phyloP scores from a whole-genome alignment of 2,113 vertebrate species.

The Ameiurus melas region DNA sequence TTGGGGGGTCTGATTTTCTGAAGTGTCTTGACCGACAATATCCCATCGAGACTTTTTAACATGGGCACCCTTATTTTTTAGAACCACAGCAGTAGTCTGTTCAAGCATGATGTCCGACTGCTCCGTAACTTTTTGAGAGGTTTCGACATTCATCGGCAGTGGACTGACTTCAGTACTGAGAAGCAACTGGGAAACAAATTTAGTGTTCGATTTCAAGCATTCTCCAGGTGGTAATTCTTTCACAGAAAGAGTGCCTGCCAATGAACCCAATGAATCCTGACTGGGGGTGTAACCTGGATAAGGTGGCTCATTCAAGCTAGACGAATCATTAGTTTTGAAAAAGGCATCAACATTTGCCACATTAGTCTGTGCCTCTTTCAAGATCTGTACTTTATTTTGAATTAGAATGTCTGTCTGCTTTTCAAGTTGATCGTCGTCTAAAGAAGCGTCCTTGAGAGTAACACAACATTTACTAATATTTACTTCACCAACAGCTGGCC shows the following conservation, averaged over 20 bases:
- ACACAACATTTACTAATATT: constrained; percentile 42
- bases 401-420: constrained; percentile 42
- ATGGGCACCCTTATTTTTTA: constrained; percentile 48
- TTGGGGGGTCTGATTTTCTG: constrained; percentile 60
- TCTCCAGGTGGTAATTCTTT: constrained; percentile 50
- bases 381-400: constrained; percentile 19
- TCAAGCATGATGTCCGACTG: constrained; percentile 42
- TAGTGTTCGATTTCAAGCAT: constrained; percentile 60
- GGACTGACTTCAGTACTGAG: constrained; percentile 30
- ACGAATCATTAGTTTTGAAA: constrained; percentile 27
- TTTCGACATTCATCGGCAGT: constrained; percentile 44
- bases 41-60: constrained; percentile 76
- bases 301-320: constrained; percentile 33
- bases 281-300: constrained; percentile 39
- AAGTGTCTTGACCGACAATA: constrained; percentile 71
- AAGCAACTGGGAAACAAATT: constrained; percentile 48
- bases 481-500: constrained; percentile 11
- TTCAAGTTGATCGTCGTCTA: constrained; percentile 34
- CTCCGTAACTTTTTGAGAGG: constrained; percentile 49
- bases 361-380: constrained; percentile 29
- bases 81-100: constrained; percentile 47
- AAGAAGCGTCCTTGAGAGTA: constrained; percentile 45
- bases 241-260: constrained; percentile 51
- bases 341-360: constrained; percentile 12
- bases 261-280: constrained; percentile 51